These are phyloP conservation scores for Agriotes lineatus DNA, from an alignment of 2,888 invertebrate species.

Conservation along the genomic window DNA sequence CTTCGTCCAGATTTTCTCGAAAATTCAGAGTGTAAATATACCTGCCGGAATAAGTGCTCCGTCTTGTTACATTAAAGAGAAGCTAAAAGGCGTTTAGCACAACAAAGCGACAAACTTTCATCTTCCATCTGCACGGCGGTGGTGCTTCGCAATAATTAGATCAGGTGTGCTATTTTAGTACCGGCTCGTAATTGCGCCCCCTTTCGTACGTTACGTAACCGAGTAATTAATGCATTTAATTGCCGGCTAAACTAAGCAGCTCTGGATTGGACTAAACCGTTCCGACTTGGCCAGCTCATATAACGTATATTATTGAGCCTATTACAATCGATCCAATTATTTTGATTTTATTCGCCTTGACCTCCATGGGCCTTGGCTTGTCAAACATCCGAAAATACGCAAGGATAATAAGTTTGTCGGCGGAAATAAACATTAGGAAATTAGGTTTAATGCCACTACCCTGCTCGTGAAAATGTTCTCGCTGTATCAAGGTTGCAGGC, in stretches of 20 bases:
- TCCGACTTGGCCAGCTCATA: no score
- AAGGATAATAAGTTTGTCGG: background rate
- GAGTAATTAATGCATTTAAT: constrained; percentile 14
- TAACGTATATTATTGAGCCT: background rate
- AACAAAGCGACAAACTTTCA: constrained; percentile 16
- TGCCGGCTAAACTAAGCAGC: background rate
- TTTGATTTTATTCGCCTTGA: constrained; percentile 25
- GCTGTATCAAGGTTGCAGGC: background rate
- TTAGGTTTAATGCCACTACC: no score
- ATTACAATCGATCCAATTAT: constrained; percentile 18
- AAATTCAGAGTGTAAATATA: background rate
- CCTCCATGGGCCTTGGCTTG: background rate
- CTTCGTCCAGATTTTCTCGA: background rate
- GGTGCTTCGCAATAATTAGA: constrained; percentile 25
- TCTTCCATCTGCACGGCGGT: constrained; percentile 15
- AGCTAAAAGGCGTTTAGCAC: constrained; percentile 2
- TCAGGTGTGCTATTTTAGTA: constrained; percentile 30
- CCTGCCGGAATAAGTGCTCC: background rate
- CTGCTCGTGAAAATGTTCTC: no score
- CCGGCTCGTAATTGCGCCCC: constrained; percentile 13
- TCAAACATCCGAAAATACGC: background rate
- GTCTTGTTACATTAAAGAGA: constrained; percentile 24
- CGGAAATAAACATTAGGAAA: no score
- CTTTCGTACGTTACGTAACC: constrained; percentile 5
- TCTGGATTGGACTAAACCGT: background rate